These are phyloP conservation scores for Thecocarcelia acutangulata DNA, from an alignment of 2,888 invertebrate genomes.

Conservation along the genomic window DNA sequence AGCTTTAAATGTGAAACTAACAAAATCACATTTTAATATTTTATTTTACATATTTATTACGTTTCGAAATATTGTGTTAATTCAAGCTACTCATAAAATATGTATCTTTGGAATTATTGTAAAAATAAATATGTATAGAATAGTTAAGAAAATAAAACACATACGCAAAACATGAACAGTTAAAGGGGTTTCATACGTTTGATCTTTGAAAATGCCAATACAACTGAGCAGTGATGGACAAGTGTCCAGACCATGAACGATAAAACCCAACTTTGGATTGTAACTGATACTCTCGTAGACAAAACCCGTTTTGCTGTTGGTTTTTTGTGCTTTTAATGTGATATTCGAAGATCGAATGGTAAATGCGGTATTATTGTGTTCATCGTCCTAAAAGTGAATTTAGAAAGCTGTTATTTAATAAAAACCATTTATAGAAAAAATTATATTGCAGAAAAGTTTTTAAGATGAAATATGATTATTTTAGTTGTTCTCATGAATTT, in stretches of 20 bases:
- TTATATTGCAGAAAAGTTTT: no score
- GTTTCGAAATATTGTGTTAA: slow-evolving; percentile 28
- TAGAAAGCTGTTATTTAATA: slow-evolving; percentile 9
- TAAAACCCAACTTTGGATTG: slow-evolving; percentile 75
- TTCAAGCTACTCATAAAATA: slow-evolving; percentile 34
- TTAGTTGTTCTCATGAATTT: no score
- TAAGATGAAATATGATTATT: no score
- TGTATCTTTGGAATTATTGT: background rate
- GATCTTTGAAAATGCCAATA: slow-evolving; percentile 59
- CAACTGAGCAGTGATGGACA: slow-evolving; percentile 69
- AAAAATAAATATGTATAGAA: background rate
- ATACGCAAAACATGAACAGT: slow-evolving; percentile 62
- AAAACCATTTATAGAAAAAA: no score
- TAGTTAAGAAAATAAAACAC: slow-evolving; percentile 42
- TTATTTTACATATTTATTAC: background rate
- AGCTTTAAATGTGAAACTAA: background rate
- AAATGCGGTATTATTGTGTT: slow-evolving; percentile 64
- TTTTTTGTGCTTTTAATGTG: slow-evolving; percentile 67
- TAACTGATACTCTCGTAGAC: slow-evolving; percentile 68
- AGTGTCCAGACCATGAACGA: slow-evolving; percentile 70
- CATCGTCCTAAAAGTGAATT: slow-evolving; percentile 64
- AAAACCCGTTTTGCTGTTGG: slow-evolving; percentile 39
- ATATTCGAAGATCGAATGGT: slow-evolving; percentile 72
- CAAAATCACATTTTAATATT: slow-evolving; percentile 13
- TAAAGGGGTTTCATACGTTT: slow-evolving; percentile 35